Conservation (phyloP, 2,113 vertebrate species). For the Malurus alboscapulatus region DNA sequence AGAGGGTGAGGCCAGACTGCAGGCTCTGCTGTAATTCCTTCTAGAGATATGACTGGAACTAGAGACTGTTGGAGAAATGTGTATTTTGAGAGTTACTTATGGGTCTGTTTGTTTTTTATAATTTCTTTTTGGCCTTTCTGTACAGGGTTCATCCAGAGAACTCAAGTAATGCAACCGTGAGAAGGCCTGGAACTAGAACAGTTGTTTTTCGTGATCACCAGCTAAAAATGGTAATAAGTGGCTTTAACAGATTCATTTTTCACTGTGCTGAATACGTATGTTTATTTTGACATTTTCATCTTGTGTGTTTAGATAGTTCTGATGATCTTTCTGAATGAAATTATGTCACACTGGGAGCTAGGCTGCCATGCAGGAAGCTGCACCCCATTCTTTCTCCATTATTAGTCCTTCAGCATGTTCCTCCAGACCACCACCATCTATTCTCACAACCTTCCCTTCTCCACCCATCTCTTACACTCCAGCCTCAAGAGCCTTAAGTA, state of each 20-base stretch:
- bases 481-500: not conserved
- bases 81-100: not conserved
- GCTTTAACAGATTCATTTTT: not conserved
- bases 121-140: constrained; percentile 8
- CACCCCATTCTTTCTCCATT: not conserved
- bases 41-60: not conserved
- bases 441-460: not conserved
- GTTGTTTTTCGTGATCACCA: constrained; percentile 15
- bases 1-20: not conserved
- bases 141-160: constrained; percentile 53
- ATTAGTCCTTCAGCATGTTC: not conserved
- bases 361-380: not conserved
- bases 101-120: not conserved
- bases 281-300: not conserved
- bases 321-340: not conserved
- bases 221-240: constrained; percentile 61
- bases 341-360: not conserved
- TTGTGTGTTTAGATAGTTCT: not conserved
- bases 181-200: constrained; percentile 67
- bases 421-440: not conserved
- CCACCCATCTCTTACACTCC: not conserved
- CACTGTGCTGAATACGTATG: not conserved
- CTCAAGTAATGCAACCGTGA: constrained; percentile 51
- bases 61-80: not conserved
- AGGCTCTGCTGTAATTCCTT: not conserved